Evolutionary conservation across 1,140 invertebrate species (phyloP).

Genomic region (Sweltsa coloradensis): DNA sequence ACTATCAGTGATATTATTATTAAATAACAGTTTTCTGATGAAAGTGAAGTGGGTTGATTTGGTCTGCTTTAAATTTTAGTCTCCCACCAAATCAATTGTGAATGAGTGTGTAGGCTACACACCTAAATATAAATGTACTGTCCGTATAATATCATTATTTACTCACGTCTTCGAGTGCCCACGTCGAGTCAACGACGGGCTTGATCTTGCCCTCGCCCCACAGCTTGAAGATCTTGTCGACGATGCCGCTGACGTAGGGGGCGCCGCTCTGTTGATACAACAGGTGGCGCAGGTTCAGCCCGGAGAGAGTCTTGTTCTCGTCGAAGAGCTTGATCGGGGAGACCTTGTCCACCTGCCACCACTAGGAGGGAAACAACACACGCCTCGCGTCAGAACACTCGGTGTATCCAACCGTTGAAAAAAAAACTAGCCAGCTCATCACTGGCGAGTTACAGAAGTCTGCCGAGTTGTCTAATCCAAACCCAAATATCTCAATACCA

Average conservation of each 20-base stretch:
- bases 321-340: conserved; percentile 79
- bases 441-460: too few species aligned
- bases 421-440: conserved; percentile 1
- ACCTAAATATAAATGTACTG: too few species aligned
- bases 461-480: background rate
- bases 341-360: conserved; percentile 86
- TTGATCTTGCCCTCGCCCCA: conserved; percentile 68
- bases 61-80: too few species aligned
- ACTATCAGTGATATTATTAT: too few species aligned
- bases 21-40: too few species aligned
- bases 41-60: too few species aligned
- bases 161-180: conserved; percentile 75
- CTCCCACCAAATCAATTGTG: too few species aligned
- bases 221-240: conserved; percentile 58
- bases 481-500: conserved; percentile 8
- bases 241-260: conserved; percentile 50
- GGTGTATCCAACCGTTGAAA: background rate
- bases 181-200: conserved; percentile 71
- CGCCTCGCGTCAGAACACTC: background rate
- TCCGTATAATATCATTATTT: conserved; percentile 14
- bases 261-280: conserved; percentile 67
- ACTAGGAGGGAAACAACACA: conserved; percentile 36
- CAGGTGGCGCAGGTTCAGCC: conserved; percentile 72
- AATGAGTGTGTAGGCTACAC: too few species aligned
- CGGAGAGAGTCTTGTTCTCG: conserved; percentile 73